phyloP scores from a whole-genome alignment of 2,888 invertebrate species.

The Megaustenia siamemsis region DNA sequence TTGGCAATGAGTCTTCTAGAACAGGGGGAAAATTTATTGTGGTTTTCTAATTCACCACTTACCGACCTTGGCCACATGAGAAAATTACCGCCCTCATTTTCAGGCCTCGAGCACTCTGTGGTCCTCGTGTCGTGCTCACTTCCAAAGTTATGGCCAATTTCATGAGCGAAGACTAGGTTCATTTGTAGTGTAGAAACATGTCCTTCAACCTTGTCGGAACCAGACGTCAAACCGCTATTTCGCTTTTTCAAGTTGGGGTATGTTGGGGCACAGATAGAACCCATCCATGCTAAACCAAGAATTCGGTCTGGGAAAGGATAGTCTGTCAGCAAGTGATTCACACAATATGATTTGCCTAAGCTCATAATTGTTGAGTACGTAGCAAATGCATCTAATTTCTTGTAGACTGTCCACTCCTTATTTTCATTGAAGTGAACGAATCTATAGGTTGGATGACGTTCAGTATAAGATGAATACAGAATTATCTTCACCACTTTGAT shows the following conservation, averaged over 20 bases:
- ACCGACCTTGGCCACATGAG: constrained; percentile 41
- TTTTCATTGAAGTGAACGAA: too few relatives aligned
- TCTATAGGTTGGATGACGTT: too few relatives aligned
- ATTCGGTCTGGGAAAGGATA: constrained; percentile 20
- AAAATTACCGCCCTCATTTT: constrained; percentile 10
- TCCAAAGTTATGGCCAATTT: constrained; percentile 40
- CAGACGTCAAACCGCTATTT: constrained; percentile 9
- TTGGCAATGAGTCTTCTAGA: too few relatives aligned
- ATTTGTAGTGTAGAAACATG: not conserved
- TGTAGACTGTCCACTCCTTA: too few relatives aligned
- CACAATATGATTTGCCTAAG: not conserved
- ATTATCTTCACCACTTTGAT: too few relatives aligned
- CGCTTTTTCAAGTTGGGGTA: too few relatives aligned
- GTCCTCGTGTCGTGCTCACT: constrained; percentile 23
- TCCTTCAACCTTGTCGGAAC: constrained; percentile 5
- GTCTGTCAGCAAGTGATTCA: constrained; percentile 9
- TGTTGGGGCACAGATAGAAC: not conserved
- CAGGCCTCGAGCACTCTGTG: not conserved
- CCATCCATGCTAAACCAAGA: constrained; percentile 17
- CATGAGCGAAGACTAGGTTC: constrained; percentile 33
- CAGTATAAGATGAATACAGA: too few relatives aligned
- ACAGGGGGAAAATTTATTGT: too few relatives aligned
- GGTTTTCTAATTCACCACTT: not conserved
- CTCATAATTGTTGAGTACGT: not conserved
- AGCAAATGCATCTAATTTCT: too few relatives aligned